Evolutionary conservation across 2,113 vertebrate genomes (phyloP), one percentile per base, ranked within the genome.

Genomic region (Colossoma macropomum): DNA sequence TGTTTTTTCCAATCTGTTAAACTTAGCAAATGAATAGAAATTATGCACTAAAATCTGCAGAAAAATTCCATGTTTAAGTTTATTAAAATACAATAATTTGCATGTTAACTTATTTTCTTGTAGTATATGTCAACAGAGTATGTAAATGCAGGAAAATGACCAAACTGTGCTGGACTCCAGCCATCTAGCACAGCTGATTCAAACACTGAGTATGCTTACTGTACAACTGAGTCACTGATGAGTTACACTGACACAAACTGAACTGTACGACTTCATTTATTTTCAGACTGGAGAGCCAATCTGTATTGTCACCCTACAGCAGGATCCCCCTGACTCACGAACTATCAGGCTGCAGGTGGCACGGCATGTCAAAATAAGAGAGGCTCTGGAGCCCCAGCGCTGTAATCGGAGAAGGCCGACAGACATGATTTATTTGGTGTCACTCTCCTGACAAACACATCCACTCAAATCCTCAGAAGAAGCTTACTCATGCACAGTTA

Each of bases 351-450:
- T 32, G 60, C 60, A 81, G 72, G 60, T 75, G 60, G 15, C 48
- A 25, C n/a, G 6, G 1, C 50, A 38, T n/a, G 11, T 66, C 34
- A 70, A 45, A 70, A 41, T 16, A 0, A 12, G n/a, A 30, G 27
- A 21, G 62, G 62, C 30, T 25, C 70, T 80, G 52, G 25, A 83
- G 75, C 68, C 81, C 60, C 25, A 81, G 50, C 41, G 68, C 80
- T 91, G 92, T 92, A 93, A 93, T 50, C 69, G 81, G 91, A 93
- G 87, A 86, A 16, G 83, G 71, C 0, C 85, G 82, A 88, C 84
- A 73, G 34, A 1, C 30, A 38, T 90, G 79, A 93, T 92, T 91
- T 85, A 92, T 87, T 56, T 0, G 38, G 59, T 86, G 85, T 82
- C 71, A 71, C 54, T 85, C 88, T 87, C 75, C 88, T 85, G 88